phyloP scores from a whole-genome alignment of 2,888 invertebrate genomes.

The Drosophila emarginata region DNA sequence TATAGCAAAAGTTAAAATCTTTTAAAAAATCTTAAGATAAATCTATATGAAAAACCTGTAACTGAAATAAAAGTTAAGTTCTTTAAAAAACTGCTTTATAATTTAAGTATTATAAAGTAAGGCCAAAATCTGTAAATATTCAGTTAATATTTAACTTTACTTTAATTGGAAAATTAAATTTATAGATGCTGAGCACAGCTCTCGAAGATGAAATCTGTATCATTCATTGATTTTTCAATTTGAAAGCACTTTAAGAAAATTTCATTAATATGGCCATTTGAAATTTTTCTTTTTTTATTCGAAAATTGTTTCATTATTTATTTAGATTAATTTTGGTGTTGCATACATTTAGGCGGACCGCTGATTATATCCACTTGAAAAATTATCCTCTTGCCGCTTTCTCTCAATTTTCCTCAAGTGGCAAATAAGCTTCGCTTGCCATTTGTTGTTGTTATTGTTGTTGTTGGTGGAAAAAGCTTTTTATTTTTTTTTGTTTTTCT shows the following conservation, averaged over 20 bases:
- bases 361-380: neutral
- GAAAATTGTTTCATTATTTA: neutral
- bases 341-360: slow-evolving; percentile 10
- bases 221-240: neutral
- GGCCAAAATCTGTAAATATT: no score
- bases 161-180: no score
- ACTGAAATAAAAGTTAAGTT: no score
- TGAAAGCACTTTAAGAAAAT: neutral
- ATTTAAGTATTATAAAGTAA: no score
- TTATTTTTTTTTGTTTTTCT: slow-evolving; percentile 8
- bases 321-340: neutral
- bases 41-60: no score
- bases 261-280: no score
- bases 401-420: slow-evolving; percentile 5
- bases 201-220: neutral
- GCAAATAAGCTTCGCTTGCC: slow-evolving; percentile 29
- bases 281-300: no score
- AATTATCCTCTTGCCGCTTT: neutral
- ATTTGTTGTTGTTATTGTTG: slow-evolving; percentile 21
- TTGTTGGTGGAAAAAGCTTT: slow-evolving; percentile 54
- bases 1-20: no score
- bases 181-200: neutral
- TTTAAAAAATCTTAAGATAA: no score
- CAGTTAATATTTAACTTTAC: no score
- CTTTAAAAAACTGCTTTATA: no score